Conservation (phyloP, 2,888 invertebrate species). For the Suillia variegata region DNA sequence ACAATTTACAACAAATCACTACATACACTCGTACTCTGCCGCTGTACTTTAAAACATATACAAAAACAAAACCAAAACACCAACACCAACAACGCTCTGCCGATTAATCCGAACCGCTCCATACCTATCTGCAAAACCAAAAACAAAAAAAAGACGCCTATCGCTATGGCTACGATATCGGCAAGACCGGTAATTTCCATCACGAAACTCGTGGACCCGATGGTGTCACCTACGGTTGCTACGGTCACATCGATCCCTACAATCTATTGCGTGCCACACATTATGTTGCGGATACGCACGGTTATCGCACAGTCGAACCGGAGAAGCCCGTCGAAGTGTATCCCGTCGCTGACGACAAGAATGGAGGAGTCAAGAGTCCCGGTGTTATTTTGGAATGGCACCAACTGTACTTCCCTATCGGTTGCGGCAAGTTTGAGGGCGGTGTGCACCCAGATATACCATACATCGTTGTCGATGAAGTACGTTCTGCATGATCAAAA, state of each 20-base stretch:
- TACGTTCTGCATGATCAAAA: conserved; percentile 31
- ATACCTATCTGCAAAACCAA: neutral
- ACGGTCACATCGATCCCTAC: conserved; percentile 76
- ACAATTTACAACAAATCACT: neutral
- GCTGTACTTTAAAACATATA: neutral
- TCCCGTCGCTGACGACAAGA: conserved; percentile 47
- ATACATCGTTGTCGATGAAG: conserved; percentile 43
- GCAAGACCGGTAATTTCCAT: conserved; percentile 77
- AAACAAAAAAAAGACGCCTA: conserved; percentile 65
- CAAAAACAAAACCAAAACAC: conserved; percentile 16
- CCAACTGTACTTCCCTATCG: conserved; percentile 74
- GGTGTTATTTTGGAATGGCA: conserved; percentile 71
- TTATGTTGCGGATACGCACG: conserved; percentile 79
- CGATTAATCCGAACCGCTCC: too few species aligned
- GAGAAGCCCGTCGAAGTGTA: conserved; percentile 71
- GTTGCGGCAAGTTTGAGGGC: conserved; percentile 67
- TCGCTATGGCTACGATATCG: conserved; percentile 79
- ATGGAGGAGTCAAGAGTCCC: conserved; percentile 48
- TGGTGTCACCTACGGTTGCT: conserved; percentile 80
- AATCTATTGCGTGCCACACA: conserved; percentile 72
- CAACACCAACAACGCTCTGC: conserved; percentile 4
- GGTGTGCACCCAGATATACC: conserved; percentile 56
- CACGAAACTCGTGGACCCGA: conserved; percentile 78
- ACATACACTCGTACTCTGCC: neutral
- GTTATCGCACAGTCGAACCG: conserved; percentile 75